Conservation (phyloP, 1,140 invertebrate genomes). For the Megathymus violae region DNA sequence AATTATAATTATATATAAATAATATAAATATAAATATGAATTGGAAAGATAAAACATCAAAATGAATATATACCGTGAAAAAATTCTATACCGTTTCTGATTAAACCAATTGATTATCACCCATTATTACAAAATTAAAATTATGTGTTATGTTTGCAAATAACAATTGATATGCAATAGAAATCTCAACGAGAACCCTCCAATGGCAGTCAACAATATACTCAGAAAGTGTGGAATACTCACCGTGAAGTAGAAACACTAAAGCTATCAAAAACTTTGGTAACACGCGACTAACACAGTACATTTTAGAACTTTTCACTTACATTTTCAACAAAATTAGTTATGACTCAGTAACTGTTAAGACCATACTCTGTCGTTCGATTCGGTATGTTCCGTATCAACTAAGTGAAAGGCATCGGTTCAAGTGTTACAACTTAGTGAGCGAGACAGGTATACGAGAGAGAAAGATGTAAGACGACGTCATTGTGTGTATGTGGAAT, state of each 20-base stretch:
- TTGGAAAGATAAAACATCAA: too few relatives aligned
- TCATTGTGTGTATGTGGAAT: slow-evolving; percentile 34
- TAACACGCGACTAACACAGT: slow-evolving; percentile 53
- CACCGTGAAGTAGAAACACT: slow-evolving; percentile 55
- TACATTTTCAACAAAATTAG: slow-evolving; percentile 35
- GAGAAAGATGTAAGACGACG: slow-evolving; percentile 47
- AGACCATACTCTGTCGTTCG: slow-evolving; percentile 27
- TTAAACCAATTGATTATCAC: too few relatives aligned
- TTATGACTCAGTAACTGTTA: slow-evolving; percentile 22
- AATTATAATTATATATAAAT: too few relatives aligned
- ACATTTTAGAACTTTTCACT: slow-evolving; percentile 51
- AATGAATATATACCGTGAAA: too few relatives aligned
- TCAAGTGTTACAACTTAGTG: slow-evolving; percentile 51
- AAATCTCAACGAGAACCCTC: slow-evolving; percentile 9
- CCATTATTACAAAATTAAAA: too few relatives aligned
- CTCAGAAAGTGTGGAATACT: slow-evolving; percentile 37
- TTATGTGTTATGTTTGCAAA: slow-evolving; percentile 7
- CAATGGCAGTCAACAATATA: neutral
- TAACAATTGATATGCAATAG: slow-evolving; percentile 21
- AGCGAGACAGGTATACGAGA: slow-evolving; percentile 48
- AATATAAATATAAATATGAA: too few relatives aligned
- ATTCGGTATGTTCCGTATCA: slow-evolving; percentile 38
- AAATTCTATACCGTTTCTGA: too few relatives aligned
- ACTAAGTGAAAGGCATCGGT: slow-evolving; percentile 68
- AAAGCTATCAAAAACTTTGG: slow-evolving; percentile 63